Evolutionary conservation across 2,888 invertebrate genomes (phyloP), one percentile per base, ranked within the genome.

Genomic region (Xestia c-nigrum): DNA sequence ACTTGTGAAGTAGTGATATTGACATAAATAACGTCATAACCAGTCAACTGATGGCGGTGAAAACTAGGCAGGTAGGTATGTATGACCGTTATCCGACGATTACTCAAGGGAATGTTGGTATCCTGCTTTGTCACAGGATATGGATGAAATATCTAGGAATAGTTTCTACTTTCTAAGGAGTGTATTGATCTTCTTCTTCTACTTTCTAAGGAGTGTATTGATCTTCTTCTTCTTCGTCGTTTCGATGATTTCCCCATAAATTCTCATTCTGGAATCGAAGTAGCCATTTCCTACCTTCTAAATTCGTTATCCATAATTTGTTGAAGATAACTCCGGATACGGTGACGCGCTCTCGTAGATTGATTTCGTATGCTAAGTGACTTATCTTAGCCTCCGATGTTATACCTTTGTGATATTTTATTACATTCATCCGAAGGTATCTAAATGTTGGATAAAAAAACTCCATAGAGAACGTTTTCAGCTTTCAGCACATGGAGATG

Each of bases 291-390:
- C 50, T 52, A 31, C 52, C 52, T 40, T 75, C 64, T 69, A 76
- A 81, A 76, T 52, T 76, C 24, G 57, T 52, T 65, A 57, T 71
- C 61, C 43, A 67, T 63, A 81, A 67, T 57, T 70, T 76, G 24
- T 38, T 47, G 66, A 38, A 67, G 55, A 38, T 50, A 50, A 47
- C 50, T 70, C 19, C 59, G 40, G n/a, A n/a, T 43, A 24, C 21
- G 57, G 50, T 43, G n/a, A 38, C 40, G 75, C 38, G 57, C 43
- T 65, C 38, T 66, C 65, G 38, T 43, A 21, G 31, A 80, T 76
- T 76, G 38, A 76, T 81, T 71, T 52, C 16, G 21, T 40, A 63
- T 43, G 31, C 14, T 65, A 65, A 43, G 64, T 64, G n/a, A 76
- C 24, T 65, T 75, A 47, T 40, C 12, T n/a, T 63, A 46, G 9